Conservation (phyloP, 35 echinoderm and acorn worm species). For the Chiridota heheva region DNA sequence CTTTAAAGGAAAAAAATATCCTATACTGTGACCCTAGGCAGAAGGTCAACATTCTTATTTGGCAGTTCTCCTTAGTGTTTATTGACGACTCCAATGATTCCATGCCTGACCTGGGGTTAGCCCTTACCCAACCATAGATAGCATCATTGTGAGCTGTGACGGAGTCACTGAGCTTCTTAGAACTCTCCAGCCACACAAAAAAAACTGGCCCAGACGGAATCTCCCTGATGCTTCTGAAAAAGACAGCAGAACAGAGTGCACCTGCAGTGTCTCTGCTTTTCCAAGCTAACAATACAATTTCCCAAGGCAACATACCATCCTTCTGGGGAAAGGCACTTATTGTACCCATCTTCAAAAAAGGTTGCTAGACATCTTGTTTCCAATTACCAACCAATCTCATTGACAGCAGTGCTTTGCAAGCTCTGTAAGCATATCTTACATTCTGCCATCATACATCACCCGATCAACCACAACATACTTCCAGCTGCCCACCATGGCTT, state of each 20-base stretch:
- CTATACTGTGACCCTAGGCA: slow-evolving; percentile 16
- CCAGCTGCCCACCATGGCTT: slow-evolving; percentile 39
- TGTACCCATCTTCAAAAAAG: slow-evolving; percentile 38
- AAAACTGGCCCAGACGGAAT: slow-evolving; percentile 30
- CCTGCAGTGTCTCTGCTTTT: slow-evolving; percentile 32
- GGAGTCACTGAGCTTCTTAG: slow-evolving; percentile 5
- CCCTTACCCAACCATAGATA: slow-evolving; percentile 1
- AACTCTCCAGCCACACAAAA: slow-evolving; percentile 51
- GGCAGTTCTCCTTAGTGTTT: slow-evolving; percentile 37
- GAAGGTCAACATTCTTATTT: slow-evolving; percentile 51
- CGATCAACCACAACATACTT: slow-evolving; percentile 12
- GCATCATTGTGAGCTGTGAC: no score
- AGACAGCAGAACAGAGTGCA: neutral
- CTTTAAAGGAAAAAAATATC: slow-evolving; percentile 16
- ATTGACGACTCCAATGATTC: neutral
- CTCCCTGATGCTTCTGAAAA: slow-evolving; percentile 14
- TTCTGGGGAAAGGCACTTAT: slow-evolving; percentile 30
- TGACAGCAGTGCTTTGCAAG: slow-evolving; percentile 50
- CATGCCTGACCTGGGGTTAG: slow-evolving; percentile 8
- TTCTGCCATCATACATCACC: slow-evolving; percentile 31
- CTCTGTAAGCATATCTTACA: slow-evolving; percentile 48
- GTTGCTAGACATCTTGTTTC: neutral
- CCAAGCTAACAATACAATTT: slow-evolving; percentile 30
- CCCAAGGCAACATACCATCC: slow-evolving; percentile 14
- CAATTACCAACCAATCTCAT: slow-evolving; percentile 47